Base-by-base conservation (phyloP, 2,113 vertebrate genomes). In the Megaceryle torquata region DNA sequence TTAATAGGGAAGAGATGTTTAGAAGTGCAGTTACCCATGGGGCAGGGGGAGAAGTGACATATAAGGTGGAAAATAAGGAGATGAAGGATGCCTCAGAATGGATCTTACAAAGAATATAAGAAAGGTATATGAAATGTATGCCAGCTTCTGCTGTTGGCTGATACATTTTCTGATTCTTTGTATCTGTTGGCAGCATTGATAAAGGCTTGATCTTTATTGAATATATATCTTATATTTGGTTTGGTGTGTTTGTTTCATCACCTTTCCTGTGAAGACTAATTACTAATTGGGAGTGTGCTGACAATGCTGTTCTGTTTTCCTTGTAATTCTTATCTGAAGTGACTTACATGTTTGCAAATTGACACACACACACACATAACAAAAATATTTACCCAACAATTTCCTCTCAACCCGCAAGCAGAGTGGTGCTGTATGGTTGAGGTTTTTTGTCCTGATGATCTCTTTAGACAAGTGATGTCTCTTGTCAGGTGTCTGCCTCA, bases 101-200 rank as follows among this genome's bases (percentile, higher is more conserved):
- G 93, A 88, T 72, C n/a, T 51, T 24, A 76, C 86, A 92, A 75
- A 87, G 77, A 76, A 50, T 10, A 0, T 54, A 59, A 87, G 70
- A 91, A 94, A 91, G 77, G 93, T 95, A 79, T 72, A 91, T 76
- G 57, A 65, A 95, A 86, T 82, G 63, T 95, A 43, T 93, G 71
- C 61, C 75, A 59, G 67, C 53, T 76, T 87, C 65, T 85, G 84
- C 67, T 85, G 35, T 50, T 96, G 89, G 53, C 70, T 41, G 13
- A 41, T 41, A 41, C n/a, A n/a, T n/a, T n/a, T n/a, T n/a, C n/a
- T n/a, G n/a, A n/a, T n/a, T n/a, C n/a, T n/a, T n/a, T n/a, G n/a
- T 41, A 41, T 41, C 48, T 95, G 39, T 71, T 92, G 80, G 72
- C 77, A 87, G 26, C 53, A 26, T 13, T 81, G 68, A 51, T 67